phyloP scores from a whole-genome alignment of 2,797 vertebrate species.

The Botia kubotai region DNA sequence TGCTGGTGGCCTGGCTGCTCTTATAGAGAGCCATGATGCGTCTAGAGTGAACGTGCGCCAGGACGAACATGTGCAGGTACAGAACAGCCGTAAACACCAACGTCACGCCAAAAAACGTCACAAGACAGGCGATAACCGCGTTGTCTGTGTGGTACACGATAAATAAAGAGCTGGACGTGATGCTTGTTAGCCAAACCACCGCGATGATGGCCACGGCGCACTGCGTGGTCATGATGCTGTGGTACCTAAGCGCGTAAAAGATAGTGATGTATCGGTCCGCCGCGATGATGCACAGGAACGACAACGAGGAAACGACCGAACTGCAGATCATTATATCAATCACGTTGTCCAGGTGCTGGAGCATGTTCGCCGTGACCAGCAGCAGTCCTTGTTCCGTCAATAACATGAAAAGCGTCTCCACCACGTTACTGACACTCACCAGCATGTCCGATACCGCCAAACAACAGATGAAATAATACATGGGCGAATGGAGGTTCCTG shows the following conservation, averaged over 20 bases:
- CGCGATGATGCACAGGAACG: slow-evolving; percentile 90
- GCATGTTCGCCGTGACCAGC: slow-evolving; percentile 68
- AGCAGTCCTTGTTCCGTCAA: slow-evolving; percentile 84
- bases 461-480: slow-evolving; percentile 95
- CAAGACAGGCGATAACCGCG: slow-evolving; percentile 86
- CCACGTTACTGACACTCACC: slow-evolving; percentile 88
- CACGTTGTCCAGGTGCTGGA: slow-evolving; percentile 86
- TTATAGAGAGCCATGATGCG: slow-evolving; percentile 84
- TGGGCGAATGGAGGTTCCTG: slow-evolving; percentile 91
- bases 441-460: slow-evolving; percentile 92
- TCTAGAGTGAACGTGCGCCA: slow-evolving; percentile 86
- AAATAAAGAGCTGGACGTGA: slow-evolving; percentile 83
- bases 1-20: slow-evolving; percentile 79
- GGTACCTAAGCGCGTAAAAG: slow-evolving; percentile 93
- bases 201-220: slow-evolving; percentile 79
- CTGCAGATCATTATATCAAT: slow-evolving; percentile 90
- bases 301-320: slow-evolving; percentile 91
- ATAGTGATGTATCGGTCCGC: slow-evolving; percentile 95
- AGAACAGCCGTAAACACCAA: slow-evolving; percentile 87
- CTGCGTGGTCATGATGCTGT: slow-evolving; percentile 91
- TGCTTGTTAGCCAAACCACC: slow-evolving; percentile 85
- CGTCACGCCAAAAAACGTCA: slow-evolving; percentile 86
- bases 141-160: slow-evolving; percentile 82
- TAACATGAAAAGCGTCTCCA: slow-evolving; percentile 85
- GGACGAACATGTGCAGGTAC: slow-evolving; percentile 90